Evolutionary conservation across 2,113 vertebrate species (phyloP).

Genomic region (Gopherus evgoodei): DNA sequence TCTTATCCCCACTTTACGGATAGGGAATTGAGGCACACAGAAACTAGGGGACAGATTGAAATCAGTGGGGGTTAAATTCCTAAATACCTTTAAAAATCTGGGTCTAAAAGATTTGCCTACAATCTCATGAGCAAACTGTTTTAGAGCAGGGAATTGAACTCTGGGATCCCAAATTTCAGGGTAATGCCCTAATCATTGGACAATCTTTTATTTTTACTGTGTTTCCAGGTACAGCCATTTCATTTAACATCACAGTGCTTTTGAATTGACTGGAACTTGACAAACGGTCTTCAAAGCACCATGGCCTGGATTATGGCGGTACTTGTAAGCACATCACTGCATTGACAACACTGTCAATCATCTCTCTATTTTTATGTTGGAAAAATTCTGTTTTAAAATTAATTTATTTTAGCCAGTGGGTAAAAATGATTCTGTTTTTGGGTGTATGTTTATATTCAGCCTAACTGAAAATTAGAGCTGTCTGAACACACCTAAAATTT

Average conservation of each 20-base stretch:
- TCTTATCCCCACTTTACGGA: too few species aligned
- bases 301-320: rapidly evolving
- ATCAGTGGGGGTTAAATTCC: too few species aligned
- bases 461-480: not conserved
- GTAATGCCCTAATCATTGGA: too few species aligned
- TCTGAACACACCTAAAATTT: not conserved
- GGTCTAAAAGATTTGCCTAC: too few species aligned
- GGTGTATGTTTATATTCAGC: not conserved
- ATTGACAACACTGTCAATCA: not conserved
- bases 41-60: too few species aligned
- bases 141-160: too few species aligned
- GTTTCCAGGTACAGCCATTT: not conserved
- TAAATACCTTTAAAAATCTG: too few species aligned
- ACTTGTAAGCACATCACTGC: not conserved
- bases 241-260: not conserved
- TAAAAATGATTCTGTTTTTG: not conserved
- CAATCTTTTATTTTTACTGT: not conserved
- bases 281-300: rapidly evolving
- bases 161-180: too few species aligned
- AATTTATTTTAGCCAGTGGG: not conserved
- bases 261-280: not conserved
- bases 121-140: too few species aligned
- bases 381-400: not conserved
- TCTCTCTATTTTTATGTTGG: not conserved
- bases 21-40: too few species aligned